These are phyloP conservation scores for Spizaetus ornatus DNA, from an alignment of 2,113 vertebrate genomes.

Conservation along the genomic window DNA sequence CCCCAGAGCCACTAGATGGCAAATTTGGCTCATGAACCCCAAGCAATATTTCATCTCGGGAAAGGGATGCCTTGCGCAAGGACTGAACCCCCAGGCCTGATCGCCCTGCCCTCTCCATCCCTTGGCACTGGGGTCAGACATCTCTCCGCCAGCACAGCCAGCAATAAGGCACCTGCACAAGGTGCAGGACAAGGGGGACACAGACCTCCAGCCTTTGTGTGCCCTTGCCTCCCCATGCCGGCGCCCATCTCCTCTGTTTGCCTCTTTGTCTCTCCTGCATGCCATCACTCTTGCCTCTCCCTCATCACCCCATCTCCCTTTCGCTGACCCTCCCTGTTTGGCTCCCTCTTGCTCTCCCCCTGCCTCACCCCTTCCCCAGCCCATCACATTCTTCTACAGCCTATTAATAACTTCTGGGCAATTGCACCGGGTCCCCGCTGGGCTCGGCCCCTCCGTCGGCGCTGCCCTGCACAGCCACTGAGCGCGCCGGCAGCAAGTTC, in stretches of 20 bases:
- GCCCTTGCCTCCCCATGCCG: accelerated
- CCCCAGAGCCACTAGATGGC: conserved; percentile 56
- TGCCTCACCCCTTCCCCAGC: not conserved
- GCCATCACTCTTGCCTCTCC: not conserved
- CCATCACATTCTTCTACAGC: conserved; percentile 56
- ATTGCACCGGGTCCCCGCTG: conserved; percentile 61
- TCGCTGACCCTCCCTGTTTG: not conserved
- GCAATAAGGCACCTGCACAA: not conserved
- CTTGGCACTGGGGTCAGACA: accelerated
- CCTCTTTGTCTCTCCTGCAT: not conserved
- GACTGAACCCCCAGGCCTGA: not conserved
- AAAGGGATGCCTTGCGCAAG: not conserved
- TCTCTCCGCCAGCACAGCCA: not conserved
- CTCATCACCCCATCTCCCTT: not conserved
- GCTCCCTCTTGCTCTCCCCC: not conserved
- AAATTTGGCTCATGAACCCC: conserved; percentile 28
- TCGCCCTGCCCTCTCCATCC: not conserved
- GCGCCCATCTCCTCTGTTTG: not conserved
- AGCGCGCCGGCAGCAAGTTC: conserved; percentile 55
- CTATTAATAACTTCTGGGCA: conserved; percentile 71
- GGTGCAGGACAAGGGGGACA: not conserved
- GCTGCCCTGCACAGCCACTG: conserved; percentile 38
- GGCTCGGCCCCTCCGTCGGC: conserved; percentile 10
- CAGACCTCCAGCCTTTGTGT: not conserved
- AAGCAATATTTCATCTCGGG: not conserved